Evolutionary conservation across 1,140 invertebrate genomes (phyloP).

Genomic region (Mycetomoellerius zeteki): DNA sequence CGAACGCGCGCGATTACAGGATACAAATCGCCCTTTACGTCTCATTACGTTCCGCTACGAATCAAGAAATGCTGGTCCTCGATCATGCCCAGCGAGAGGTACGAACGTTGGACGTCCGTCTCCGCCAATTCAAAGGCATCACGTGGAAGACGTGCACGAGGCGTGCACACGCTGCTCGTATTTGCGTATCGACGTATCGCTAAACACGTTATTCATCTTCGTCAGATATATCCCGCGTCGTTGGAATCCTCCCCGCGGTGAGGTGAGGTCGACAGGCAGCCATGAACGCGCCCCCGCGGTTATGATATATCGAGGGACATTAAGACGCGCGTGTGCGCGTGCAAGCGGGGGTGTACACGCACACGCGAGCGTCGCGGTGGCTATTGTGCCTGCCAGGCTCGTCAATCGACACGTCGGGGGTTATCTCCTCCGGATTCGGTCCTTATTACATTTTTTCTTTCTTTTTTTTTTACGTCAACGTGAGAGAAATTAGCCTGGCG

Average conservation of each 20-base stretch:
- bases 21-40: constrained; percentile 59
- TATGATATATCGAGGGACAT: constrained; percentile 78
- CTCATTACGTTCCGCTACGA: constrained; percentile 56
- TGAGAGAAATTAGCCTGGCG: constrained; percentile 71
- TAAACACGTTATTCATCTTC: constrained; percentile 80
- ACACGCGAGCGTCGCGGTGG: constrained; percentile 30
- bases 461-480: background rate
- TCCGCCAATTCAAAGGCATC: background rate
- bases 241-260: constrained; percentile 49
- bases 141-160: constrained; percentile 3
- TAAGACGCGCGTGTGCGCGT: constrained; percentile 49
- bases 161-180: constrained; percentile 41
- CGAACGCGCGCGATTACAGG: constrained; percentile 45
- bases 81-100: constrained; percentile 55
- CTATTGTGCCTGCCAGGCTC: constrained; percentile 53
- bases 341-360: constrained; percentile 12
- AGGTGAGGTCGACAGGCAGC: constrained; percentile 53
- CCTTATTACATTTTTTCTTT: constrained; percentile 62
- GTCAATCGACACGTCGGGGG: constrained; percentile 69
- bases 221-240: constrained; percentile 71
- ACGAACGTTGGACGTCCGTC: background rate
- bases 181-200: constrained; percentile 77
- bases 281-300: constrained; percentile 60
- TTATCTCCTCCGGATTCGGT: constrained; percentile 60
- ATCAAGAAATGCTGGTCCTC: constrained; percentile 46